phyloP scores from a whole-genome alignment of 92 coral and sea anemone species.

The Porites cylindrica region DNA sequence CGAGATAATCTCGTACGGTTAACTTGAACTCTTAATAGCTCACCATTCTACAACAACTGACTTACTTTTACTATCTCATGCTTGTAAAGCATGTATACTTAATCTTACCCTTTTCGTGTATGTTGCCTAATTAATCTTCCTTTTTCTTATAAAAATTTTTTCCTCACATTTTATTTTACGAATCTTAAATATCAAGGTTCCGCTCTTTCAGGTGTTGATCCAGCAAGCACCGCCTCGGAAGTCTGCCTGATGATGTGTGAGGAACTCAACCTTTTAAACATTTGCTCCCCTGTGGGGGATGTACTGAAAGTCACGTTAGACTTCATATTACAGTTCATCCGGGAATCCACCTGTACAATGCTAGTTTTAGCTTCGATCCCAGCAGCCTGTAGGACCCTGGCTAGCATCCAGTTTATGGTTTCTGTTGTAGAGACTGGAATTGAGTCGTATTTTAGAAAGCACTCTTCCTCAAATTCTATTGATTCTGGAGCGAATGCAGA shows the following conservation, averaged over 20 bases:
- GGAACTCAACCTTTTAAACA: constrained; percentile 87
- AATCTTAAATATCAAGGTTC: too few relatives aligned
- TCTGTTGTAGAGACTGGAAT: constrained; percentile 92
- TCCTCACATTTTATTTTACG: too few relatives aligned
- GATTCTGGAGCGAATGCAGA: constrained; percentile 58
- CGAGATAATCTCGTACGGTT: too few relatives aligned
- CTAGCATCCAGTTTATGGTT: constrained; percentile 88
- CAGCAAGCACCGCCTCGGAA: constrained; percentile 82
- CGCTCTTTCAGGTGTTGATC: constrained; percentile 73
- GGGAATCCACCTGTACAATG: constrained; percentile 78
- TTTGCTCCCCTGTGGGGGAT: constrained; percentile 84
- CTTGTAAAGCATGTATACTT: too few relatives aligned
- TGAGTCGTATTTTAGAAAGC: constrained; percentile 86
- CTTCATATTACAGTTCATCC: constrained; percentile 73
- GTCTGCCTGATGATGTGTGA: constrained; percentile 87
- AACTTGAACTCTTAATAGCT: too few relatives aligned
- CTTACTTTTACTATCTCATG: too few relatives aligned
- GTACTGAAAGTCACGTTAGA: constrained; percentile 72
- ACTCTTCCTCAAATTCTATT: constrained; percentile 38
- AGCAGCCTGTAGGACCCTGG: constrained; percentile 96
- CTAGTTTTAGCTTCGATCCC: constrained; percentile 87
- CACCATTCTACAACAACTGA: too few relatives aligned
- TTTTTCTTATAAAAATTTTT: too few relatives aligned
- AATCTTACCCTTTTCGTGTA: too few relatives aligned
- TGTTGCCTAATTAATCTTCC: too few relatives aligned